phyloP scores from a whole-genome alignment of 2,113 vertebrate species.

The Mastomys natalensis region DNA sequence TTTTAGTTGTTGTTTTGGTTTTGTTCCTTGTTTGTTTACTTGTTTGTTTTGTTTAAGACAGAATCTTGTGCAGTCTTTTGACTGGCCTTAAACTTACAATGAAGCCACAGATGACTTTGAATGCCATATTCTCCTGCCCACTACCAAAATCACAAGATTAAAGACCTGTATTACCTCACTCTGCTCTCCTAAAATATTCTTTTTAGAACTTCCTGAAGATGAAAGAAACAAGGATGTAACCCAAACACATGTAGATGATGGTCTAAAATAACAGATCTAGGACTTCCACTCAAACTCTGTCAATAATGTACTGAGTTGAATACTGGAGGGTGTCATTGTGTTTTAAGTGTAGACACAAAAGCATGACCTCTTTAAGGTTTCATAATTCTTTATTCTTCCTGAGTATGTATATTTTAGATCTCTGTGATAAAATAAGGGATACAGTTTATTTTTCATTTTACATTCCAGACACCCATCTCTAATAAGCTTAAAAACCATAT shows the following conservation, averaged over 20 bases:
- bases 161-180: neutral
- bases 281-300: neutral
- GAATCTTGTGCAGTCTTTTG: neutral
- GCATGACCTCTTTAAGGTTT: neutral
- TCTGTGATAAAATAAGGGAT: neutral
- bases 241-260: fast-evolving
- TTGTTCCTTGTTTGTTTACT: neutral
- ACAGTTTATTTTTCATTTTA: neutral
- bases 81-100: neutral
- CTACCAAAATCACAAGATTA: neutral
- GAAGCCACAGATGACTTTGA: neutral
- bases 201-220: neutral
- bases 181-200: neutral
- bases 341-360: neutral
- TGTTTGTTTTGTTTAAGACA: neutral
- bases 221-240: neutral
- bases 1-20: neutral
- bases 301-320: neutral
- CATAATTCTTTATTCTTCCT: neutral
- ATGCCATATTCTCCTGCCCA: neutral
- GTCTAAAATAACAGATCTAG: neutral
- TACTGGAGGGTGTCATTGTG: conserved; percentile 58
- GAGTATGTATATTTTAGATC: neutral
- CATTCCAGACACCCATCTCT: neutral
- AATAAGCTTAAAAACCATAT: neutral